Percentiles rank a stretch among this genome's conserved stretches.
These are phyloP conservation scores for Diplazon laetatorius DNA, from an alignment of 2,888 invertebrate genomes.

Conservation along the genomic window DNA sequence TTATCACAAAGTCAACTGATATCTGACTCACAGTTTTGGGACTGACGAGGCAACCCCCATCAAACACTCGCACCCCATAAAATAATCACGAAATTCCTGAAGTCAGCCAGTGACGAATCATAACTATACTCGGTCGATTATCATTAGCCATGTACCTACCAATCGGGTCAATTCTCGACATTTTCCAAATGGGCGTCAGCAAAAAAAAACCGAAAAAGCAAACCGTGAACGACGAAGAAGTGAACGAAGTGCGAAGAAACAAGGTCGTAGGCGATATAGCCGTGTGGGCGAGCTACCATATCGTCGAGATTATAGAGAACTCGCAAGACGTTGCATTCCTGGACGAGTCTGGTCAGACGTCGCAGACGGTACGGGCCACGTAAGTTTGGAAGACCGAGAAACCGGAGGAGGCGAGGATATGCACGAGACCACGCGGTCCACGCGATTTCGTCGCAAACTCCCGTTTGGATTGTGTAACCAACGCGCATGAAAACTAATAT, in stretches of 20 bases:
- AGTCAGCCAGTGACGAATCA: too few species aligned
- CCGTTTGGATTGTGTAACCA: constrained; percentile 73
- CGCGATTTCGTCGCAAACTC: constrained; percentile 72
- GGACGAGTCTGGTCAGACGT: constrained; percentile 54
- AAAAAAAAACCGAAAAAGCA: constrained; percentile 35
- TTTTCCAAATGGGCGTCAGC: too few species aligned
- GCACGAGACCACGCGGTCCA: constrained; percentile 72
- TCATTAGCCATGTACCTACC: too few species aligned
- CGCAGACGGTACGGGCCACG: constrained; percentile 39
- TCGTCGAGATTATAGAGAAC: constrained; percentile 25
- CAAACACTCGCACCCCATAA: too few species aligned
- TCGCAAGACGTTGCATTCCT: constrained; percentile 57
- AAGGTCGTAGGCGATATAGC: constrained; percentile 59
- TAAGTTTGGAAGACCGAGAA: constrained; percentile 23
- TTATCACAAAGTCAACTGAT: too few species aligned
- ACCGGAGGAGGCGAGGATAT: constrained; percentile 63
- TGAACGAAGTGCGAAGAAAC: constrained; percentile 57
- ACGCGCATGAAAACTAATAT: constrained; percentile 74
- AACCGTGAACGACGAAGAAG: constrained; percentile 18
- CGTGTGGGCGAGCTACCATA: constrained; percentile 50
- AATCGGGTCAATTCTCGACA: too few species aligned
- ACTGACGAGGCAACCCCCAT: too few species aligned
- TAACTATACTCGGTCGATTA: too few species aligned
- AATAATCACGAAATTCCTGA: too few species aligned
- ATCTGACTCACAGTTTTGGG: too few species aligned